Base-by-base conservation (phyloP, 2,113 vertebrate species). In the Sardina pilchardus region DNA sequence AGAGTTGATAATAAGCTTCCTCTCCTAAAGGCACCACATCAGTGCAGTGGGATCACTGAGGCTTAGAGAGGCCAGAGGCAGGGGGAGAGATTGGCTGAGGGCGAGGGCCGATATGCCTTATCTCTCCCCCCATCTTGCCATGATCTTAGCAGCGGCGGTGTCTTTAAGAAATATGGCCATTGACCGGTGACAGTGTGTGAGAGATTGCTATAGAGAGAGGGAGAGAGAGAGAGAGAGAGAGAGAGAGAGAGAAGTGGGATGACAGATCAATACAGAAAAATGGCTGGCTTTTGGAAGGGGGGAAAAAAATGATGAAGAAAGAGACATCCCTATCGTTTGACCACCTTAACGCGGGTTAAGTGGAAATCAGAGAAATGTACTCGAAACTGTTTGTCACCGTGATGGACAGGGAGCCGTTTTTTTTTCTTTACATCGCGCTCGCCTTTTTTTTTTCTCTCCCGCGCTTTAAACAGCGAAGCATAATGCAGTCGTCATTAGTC, bases 221-320 rank as follows among this genome's bases (percentile, higher is more conserved):
- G 48, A 30, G 82, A 48, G 44, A 83, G 48, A 82, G 50, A 82
- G n/a, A n/a, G n/a, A 84, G 47, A 50, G 82, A 83, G 26, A 16
- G 45, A 53, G 48, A 30, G 82, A 48, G 44, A 83, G 48, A 82
- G 50, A 82, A 47, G 50, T 4, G 47, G 10, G 36, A 42, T 44
- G 56, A 8, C 21, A 83, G 53, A 53, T 78, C 71, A 78, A 78
- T 78, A 78, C 71, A 36, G 34, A 34, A 36, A 78, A 78, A 78
- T 34, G 4, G 71, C 71, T 78, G 30, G 63, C 63, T 78, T 78
- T 78, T 34, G 30, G 16, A 36, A 36, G 26, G 48, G 48, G n/a
- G n/a, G n/a, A n/a, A 34, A 75, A 36, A 78, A 36, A 78, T 78
- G 71, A 78, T 78, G 30, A 78, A 78, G 71, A 16, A 78, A 78